Percentiles rank a stretch among this genome's conserved stretches.
These are phyloP conservation scores for Ptilodon capucinus DNA, from an alignment of 2,888 invertebrate genomes.

Conservation along the genomic window DNA sequence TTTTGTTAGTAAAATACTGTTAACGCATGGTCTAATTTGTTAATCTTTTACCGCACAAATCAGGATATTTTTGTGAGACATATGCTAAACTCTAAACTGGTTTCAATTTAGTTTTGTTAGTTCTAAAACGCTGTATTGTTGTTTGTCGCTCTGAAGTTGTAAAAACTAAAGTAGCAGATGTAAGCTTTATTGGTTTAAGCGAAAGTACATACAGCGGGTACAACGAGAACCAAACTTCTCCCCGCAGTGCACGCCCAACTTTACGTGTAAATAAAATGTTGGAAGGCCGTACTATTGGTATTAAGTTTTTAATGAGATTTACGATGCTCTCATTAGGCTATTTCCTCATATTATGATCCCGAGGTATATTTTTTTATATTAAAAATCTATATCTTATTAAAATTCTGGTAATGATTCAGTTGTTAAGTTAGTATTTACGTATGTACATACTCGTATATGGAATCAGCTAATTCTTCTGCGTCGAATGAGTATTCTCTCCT, in stretches of 20 bases:
- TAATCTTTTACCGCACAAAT: too few relatives aligned
- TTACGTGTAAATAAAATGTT: constrained; percentile 19
- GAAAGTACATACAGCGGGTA: constrained; percentile 15
- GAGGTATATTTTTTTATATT: too few relatives aligned
- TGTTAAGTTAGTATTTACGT: too few relatives aligned
- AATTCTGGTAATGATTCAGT: too few relatives aligned
- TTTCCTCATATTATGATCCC: constrained; percentile 1
- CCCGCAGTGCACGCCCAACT: constrained; percentile 11
- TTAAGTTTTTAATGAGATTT: neutral
- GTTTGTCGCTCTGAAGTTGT: constrained; percentile 12
- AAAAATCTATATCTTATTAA: too few relatives aligned
- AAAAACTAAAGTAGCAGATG: constrained; percentile 13
- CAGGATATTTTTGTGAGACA: too few relatives aligned
- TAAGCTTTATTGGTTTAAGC: constrained; percentile 16
- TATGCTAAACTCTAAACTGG: too few relatives aligned
- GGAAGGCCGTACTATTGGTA: neutral
- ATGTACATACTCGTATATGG: too few relatives aligned
- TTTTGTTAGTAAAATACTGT: constrained; percentile 8
- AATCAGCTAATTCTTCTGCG: too few relatives aligned
- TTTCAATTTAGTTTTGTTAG: neutral
- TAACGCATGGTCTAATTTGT: too few relatives aligned
- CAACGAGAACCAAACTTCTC: constrained; percentile 20
- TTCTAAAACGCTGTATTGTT: constrained; percentile 3
- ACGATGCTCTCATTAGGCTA: neutral
- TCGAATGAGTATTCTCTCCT: too few relatives aligned